A percentile compares a stretch with the other conserved stretches of the same genome.
Evolutionary conservation across 2,113 vertebrate species (phyloP).

Genomic region (Tupaia chinensis): DNA sequence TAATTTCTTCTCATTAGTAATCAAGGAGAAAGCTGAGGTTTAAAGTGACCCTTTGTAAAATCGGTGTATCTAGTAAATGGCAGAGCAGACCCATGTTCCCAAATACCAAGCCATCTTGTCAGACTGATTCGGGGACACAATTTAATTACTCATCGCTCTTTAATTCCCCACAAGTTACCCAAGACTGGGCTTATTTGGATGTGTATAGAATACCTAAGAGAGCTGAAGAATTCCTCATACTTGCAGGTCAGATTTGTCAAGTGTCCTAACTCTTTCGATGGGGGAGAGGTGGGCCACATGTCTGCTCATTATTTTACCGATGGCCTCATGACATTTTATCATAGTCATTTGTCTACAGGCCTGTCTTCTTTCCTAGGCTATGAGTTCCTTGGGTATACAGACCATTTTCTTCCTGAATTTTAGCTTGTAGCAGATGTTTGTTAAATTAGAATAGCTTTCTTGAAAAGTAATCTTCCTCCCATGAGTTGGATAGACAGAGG

Average conservation of each 20-base stretch:
- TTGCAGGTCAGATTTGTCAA: background rate
- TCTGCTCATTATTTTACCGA: background rate
- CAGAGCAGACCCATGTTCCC: background rate
- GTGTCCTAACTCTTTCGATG: background rate
- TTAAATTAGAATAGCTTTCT: background rate
- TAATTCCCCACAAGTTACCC: background rate
- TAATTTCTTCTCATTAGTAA: background rate
- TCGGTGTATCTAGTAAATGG: background rate
- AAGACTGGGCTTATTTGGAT: background rate
- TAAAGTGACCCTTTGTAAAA: background rate
- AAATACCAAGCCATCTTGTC: background rate
- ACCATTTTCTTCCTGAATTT: background rate
- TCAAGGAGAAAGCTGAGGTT: background rate
- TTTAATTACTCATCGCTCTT: constrained; percentile 2
- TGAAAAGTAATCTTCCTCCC: no score
- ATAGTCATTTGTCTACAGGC: background rate
- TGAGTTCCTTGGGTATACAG: background rate
- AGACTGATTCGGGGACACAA: background rate
- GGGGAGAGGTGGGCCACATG: background rate
- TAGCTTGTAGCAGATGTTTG: background rate
- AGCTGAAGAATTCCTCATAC: background rate
- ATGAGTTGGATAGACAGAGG: no score
- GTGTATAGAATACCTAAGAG: background rate
- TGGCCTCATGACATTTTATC: background rate
- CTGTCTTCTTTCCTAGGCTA: background rate